Base-by-base conservation (phyloP, 2,113 vertebrate species). In the Caracal caracal region DNA sequence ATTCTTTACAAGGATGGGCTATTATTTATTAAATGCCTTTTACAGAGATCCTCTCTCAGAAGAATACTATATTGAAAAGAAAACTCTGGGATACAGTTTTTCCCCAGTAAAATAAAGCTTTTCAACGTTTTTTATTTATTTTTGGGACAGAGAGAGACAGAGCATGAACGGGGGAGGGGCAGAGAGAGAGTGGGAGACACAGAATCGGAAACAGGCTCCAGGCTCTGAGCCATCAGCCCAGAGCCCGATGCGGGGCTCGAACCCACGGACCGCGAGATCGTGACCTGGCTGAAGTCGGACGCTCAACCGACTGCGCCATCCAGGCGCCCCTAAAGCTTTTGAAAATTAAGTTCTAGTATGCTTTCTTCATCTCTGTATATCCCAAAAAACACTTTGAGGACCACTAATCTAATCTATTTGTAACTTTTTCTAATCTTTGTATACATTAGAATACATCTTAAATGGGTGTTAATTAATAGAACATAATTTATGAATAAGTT, bases 1-100 rank as follows among this genome's bases (percentile, higher is more conserved):
- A 24, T 82, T 89, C 28, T 75, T 82, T 47, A 68, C 10, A 75
- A 82, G n/a, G 37, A 83, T 13, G 73, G 20, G 13, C 33, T 70
- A 63, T 59, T 81, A 61, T 88, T 88, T 93, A 86, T 68, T 59
- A 94, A 24, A 88, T 86, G 76, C 33, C 33, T 40, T 81, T 88
- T 63, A 56, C 15, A 83, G 19, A 15, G 30, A 28, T 66, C 10
- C 53, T 79, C 56, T 51, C 40, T 79, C 59, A 91, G 47, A 61
- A 73, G 53, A 85, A 56, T 9, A 56, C 35, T 16, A 17, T 68
- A 94, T 37, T 56, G 37, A 78, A 90, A 63, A 73, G 61, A 88
- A 94, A 47, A 59, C 12, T 88, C 61, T 40, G 53, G 16, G 47
- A 56, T 51, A 73, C 63, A 81, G 24, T n/a, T 63, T 76, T 22